These are phyloP conservation scores for Lepilemur septentrionalis DNA, from an alignment of 2,797 vertebrate species.

Conservation along the genomic window DNA sequence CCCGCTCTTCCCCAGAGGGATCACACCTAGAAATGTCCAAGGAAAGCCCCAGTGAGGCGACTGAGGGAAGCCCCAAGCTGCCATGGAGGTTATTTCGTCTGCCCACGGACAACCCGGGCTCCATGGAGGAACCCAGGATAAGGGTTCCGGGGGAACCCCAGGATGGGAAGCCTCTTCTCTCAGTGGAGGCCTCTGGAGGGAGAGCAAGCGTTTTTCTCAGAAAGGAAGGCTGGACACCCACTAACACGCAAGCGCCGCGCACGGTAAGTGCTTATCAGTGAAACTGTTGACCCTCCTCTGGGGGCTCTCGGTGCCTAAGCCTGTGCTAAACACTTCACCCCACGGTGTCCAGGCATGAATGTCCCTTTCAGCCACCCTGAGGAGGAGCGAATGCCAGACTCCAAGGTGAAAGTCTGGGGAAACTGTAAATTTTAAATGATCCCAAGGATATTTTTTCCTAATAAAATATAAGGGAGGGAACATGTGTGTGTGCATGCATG, in stretches of 20 bases:
- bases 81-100: too few species aligned
- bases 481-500: not conserved
- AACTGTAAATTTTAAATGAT: not conserved
- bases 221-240: not conserved
- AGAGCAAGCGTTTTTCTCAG: not conserved
- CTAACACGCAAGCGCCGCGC: fast-evolving
- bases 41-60: not conserved
- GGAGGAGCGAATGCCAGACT: not conserved
- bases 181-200: fast-evolving
- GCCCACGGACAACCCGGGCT: fast-evolving
- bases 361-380: fast-evolving
- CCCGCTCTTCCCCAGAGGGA: not conserved
- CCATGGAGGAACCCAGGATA: fast-evolving
- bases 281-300: fast-evolving
- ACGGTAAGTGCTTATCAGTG: not conserved
- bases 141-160: not conserved
- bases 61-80: fast-evolving
- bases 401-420: not conserved
- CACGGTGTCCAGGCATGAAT: fast-evolving
- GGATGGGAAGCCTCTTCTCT: too few species aligned
- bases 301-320: fast-evolving
- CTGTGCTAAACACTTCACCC: not conserved
- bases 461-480: not conserved
- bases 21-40: fast-evolving
- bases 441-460: not conserved